These are phyloP conservation scores for Syrrhaptes paradoxus DNA, from an alignment of 2,113 vertebrate genomes.

Conservation along the genomic window DNA sequence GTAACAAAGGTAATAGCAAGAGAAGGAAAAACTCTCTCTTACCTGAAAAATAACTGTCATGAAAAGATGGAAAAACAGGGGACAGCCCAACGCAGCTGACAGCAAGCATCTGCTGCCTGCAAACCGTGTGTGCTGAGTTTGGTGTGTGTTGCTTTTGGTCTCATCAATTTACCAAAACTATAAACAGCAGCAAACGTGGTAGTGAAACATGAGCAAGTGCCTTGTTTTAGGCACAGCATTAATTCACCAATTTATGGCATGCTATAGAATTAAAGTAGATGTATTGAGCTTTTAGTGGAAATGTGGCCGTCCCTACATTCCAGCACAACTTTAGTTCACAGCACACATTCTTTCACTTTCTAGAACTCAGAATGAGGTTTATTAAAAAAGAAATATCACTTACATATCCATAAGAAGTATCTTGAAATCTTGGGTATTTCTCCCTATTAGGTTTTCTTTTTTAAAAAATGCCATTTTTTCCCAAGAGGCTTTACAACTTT, in stretches of 20 bases:
- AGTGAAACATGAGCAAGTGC: rapidly evolving
- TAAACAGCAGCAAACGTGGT: not conserved
- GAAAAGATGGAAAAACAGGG: not conserved
- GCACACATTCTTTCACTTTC: not conserved
- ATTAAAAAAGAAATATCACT: not conserved
- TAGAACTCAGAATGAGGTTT: not conserved
- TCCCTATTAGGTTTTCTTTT: not conserved
- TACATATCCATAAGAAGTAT: not conserved
- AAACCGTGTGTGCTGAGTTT: rapidly evolving
- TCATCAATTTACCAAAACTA: not conserved
- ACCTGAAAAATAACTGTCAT: not conserved
- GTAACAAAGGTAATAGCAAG: not conserved
- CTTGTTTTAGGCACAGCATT: not conserved
- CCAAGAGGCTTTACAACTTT: not conserved
- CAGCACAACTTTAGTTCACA: not conserved
- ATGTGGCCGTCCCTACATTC: not conserved
- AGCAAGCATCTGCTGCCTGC: not conserved
- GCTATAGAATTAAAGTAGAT: not conserved
- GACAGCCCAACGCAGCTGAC: not conserved
- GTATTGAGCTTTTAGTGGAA: not conserved
- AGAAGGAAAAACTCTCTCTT: not conserved
- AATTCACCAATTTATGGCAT: not conserved
- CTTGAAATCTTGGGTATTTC: not conserved
- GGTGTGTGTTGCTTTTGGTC: not conserved
- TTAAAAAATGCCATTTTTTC: not conserved